Conservation (phyloP, 2,888 invertebrate genomes). For the Conomelus anceps region DNA sequence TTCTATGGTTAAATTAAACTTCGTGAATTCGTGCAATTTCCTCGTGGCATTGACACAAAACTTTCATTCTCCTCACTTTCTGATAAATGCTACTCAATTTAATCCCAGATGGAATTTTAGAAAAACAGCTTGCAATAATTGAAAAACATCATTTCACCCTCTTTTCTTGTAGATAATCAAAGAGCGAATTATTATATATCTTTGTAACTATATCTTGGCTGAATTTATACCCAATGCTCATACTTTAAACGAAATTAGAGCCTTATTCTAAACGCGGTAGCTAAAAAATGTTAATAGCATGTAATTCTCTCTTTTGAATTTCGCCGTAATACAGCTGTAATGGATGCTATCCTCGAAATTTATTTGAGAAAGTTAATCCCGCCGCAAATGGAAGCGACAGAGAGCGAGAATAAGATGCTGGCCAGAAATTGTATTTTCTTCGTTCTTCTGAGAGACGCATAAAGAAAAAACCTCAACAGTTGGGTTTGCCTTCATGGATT, state of each 20-base stretch:
- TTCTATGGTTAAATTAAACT: not conserved
- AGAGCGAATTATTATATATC: not conserved
- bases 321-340: not conserved
- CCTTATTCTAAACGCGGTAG: not conserved
- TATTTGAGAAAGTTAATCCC: not conserved
- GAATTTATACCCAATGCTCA: not conserved
- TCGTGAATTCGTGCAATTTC: not conserved
- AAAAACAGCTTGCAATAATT: not conserved
- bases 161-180: not conserved
- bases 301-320: not conserved
- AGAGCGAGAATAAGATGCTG: not conserved
- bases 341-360: not conserved
- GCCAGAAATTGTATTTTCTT: not conserved
- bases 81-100: not conserved
- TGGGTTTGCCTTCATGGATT: not conserved
- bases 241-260: not conserved
- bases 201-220: not conserved
- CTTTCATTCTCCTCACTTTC: not conserved
- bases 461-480: not conserved
- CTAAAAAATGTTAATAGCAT: not conserved
- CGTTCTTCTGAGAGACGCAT: not conserved
- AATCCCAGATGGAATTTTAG: not conserved
- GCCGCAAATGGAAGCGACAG: not conserved
- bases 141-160: not conserved
- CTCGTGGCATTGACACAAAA: too few relatives aligned